Evolutionary conservation across 1,140 invertebrate genomes (phyloP), one percentile per base, ranked within the genome.

Genomic region (Phymastichus coffea): DNA sequence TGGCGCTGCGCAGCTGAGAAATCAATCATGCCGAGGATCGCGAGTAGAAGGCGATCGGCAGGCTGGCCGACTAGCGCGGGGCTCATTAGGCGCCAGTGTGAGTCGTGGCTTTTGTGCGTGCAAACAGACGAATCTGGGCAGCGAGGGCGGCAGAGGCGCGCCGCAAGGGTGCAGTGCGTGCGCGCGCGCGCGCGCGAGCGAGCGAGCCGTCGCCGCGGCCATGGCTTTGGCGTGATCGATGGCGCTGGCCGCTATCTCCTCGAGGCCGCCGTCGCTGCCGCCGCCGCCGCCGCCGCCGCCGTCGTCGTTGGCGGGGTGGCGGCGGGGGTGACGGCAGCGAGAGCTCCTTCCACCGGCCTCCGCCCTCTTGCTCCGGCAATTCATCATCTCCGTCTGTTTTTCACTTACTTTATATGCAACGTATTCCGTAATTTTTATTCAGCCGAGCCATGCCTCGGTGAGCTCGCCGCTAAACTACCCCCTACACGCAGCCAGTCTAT

Each of bases 401-500:
- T 78, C 75, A 78, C 76, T 78, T 76, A 78, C 73, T 79, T 78
- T 78, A 76, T 78, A 79, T 78, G 77, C 77, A 79, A 77, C 75
- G 77, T 78, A 78, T 78, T 78, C 76, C 72, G 72, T 78, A 78
- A 78, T 78, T 79, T 78, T 79, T 79, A 79, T 79, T 74, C 75
- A 78, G 74, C 60, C 49, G 40, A 57, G 40, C 61, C 28, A 54
- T 40, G n/a, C 4, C 23, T n/a, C n/a, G n/a, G n/a, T n/a, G n/a
- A 15, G 23, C 20, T 23, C 44, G 19, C 15, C 17, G 17, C 17
- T 51, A 51, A 51, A 51, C 48, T 37, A 51, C 51, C 51, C 23
- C 23, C 51, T 44, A n/a, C n/a, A n/a, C n/a, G n/a, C n/a, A n/a
- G n/a, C n/a, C 4, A 14, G 23, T 53, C 6, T 53, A 51, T 23